A percentile compares a stretch with the other conserved stretches of the same genome.
Conservation (phyloP, 1,140 invertebrate genomes). For the Drosophila orena region DNA sequence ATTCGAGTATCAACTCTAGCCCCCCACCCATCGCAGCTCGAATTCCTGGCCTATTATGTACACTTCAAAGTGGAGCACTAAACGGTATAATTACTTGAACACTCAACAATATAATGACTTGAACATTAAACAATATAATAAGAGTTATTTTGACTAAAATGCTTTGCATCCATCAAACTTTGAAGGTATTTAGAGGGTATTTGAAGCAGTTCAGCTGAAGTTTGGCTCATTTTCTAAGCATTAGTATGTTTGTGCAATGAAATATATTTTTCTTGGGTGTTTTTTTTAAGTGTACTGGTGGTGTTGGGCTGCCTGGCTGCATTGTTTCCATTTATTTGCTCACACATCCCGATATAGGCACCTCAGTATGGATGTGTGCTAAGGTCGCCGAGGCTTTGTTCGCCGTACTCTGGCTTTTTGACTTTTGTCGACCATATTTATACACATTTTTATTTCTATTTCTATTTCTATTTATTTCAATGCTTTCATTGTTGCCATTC, state of each 20-base stretch:
- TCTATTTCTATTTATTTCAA: conserved; percentile 75
- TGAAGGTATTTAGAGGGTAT: too few relatives aligned
- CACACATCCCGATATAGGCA: conserved; percentile 35
- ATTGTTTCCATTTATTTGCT: conserved; percentile 59
- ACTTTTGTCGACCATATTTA: conserved; percentile 79
- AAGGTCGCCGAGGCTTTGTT: conserved; percentile 66
- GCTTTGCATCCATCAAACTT: too few relatives aligned
- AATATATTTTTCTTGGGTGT: neutral
- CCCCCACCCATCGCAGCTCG: neutral
- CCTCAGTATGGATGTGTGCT: conserved; percentile 47
- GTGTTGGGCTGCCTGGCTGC: conserved; percentile 36
- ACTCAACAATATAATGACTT: neutral
- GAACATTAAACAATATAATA: neutral
- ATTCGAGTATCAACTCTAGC: conserved; percentile 9
- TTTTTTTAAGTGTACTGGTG: conserved; percentile 24
- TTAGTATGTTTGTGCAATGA: neutral
- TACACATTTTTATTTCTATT: conserved; percentile 67
- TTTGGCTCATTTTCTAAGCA: neutral
- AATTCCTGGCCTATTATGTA: conserved; percentile 12
- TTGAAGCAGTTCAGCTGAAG: neutral
- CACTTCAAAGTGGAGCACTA: neutral
- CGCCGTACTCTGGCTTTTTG: conserved; percentile 58
- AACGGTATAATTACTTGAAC: neutral
- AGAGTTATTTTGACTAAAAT: too few relatives aligned
- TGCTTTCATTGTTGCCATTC: conserved; percentile 41